Percentiles rank a stretch among this genome's conserved stretches.
Evolutionary conservation across 2,797 vertebrate species (phyloP).

Genomic region (Typhlichthys subterraneus): DNA sequence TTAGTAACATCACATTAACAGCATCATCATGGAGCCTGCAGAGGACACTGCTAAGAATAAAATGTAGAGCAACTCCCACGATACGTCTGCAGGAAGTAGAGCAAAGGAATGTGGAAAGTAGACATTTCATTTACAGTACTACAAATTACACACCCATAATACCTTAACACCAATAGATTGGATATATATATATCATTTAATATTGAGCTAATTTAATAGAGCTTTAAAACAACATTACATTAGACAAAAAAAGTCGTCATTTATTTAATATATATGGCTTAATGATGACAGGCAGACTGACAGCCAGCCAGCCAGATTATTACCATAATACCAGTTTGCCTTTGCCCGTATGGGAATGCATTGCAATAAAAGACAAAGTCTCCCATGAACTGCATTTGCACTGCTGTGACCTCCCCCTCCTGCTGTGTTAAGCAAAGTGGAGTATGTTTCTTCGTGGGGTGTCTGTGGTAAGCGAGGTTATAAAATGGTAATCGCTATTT

Average conservation of each 20-base stretch:
- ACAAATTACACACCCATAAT: too few species aligned
- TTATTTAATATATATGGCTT: too few species aligned
- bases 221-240: too few species aligned
- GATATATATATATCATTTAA: too few species aligned
- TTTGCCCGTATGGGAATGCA: too few species aligned
- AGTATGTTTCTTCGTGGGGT: neutral
- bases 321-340: too few species aligned
- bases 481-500: conserved; percentile 2
- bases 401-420: neutral
- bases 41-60: conserved; percentile 78
- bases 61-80: conserved; percentile 77
- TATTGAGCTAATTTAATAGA: too few species aligned
- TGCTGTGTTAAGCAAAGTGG: neutral
- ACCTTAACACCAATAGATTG: too few species aligned
- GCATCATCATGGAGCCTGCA: conserved; percentile 54
- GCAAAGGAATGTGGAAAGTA: conserved; percentile 50
- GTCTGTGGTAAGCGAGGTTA: neutral
- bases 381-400: neutral
- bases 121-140: conserved; percentile 16
- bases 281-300: too few species aligned
- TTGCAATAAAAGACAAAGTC: neutral
- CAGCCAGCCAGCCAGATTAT: too few species aligned
- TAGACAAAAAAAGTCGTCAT: too few species aligned
- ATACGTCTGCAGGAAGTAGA: conserved; percentile 67
- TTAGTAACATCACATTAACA: conserved; percentile 64